A percentile compares a stretch with the other conserved stretches of the same genome.
Evolutionary conservation across 2,797 vertebrate genomes (phyloP).

Genomic region (Mallotus villosus): DNA sequence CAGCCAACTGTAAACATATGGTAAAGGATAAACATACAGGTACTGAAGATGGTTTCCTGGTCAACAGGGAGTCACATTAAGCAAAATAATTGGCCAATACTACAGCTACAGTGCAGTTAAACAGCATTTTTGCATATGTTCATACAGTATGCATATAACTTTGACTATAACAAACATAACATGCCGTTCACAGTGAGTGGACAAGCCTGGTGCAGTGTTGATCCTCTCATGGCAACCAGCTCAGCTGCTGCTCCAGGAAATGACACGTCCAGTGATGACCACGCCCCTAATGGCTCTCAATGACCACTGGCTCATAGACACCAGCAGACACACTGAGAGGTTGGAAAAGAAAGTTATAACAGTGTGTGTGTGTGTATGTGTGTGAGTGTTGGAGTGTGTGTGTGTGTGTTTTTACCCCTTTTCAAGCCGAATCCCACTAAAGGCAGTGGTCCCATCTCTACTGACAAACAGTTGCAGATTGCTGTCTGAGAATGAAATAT

Average conservation of each 20-base stretch:
- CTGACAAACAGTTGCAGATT: constrained; percentile 94
- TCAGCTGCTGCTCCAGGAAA: constrained; percentile 65
- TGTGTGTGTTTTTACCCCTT: constrained; percentile 78
- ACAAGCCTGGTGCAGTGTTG: not conserved
- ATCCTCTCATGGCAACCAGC: constrained; percentile 55
- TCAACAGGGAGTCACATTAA: constrained; percentile 39
- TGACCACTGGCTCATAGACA: constrained; percentile 93
- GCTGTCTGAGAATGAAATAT: constrained; percentile 80
- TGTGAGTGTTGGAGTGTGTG: not conserved
- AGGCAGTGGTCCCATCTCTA: constrained; percentile 87
- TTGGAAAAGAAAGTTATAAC: constrained; percentile 12
- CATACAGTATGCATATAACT: constrained; percentile 61
- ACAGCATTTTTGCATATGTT: constrained; percentile 23
- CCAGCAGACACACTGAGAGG: constrained; percentile 86
- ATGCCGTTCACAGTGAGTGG: not conserved
- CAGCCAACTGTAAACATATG: not conserved
- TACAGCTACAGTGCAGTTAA: not conserved
- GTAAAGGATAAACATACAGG: constrained; percentile 12
- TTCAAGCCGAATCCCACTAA: constrained; percentile 89
- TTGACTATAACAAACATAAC: not conserved
- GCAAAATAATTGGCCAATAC: not conserved
- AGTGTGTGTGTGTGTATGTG: not conserved
- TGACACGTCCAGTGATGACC: constrained; percentile 2
- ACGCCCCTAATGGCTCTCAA: constrained; percentile 84
- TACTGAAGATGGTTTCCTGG: constrained; percentile 28